Base-by-base conservation (phyloP, 2,797 vertebrate species). In the Mastacembelus armatus region DNA sequence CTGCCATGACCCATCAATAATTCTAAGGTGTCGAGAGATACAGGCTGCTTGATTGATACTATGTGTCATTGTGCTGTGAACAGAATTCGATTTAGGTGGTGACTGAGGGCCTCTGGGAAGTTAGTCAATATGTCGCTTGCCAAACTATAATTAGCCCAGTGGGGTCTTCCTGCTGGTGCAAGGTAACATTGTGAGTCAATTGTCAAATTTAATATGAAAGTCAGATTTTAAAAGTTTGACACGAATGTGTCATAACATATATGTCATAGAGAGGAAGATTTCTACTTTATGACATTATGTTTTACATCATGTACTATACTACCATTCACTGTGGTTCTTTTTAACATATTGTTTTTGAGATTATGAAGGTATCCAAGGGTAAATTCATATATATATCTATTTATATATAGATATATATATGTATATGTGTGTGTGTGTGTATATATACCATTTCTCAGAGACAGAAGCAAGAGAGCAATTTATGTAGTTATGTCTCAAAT, bases 1-100 rank as follows among this genome's bases (percentile, higher is more conserved):
- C 81, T 91, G 89, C 86, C 89, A 86, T 10, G 65, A 83, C 36
- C 79, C 82, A 91, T 92, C 91, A 91, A 76, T 92, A 83, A 66
- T 78, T 61, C 15, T 2, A 57, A 66, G 69, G 69, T 80, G 83
- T 85, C 74, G 18, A 55, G 63, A 80, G 80, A 80, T 78, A 73
- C 64, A 67, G 81, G 73, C 75, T 10, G 57, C 66, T 78, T 88
- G 89, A 91, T 86, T 90, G 87, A 92, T 90, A 86, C 71, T 74
- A 47, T 81, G 87, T 89, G 87, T 89, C 87, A 82, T 61, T 81
- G 82, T 78, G 80, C 75, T 81, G 83, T 83, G 85, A 86, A 88
- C 78, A 85, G 72, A 87, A 83, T 91, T 84, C 74, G 84, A 91
- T 91, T 87, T 85, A 79, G 84, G 78, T 78, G 78, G 64, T 80